Evolutionary conservation across 2,797 vertebrate genomes (phyloP), one percentile per base, ranked within the genome.

Genomic region (Muscicapa comitata): DNA sequence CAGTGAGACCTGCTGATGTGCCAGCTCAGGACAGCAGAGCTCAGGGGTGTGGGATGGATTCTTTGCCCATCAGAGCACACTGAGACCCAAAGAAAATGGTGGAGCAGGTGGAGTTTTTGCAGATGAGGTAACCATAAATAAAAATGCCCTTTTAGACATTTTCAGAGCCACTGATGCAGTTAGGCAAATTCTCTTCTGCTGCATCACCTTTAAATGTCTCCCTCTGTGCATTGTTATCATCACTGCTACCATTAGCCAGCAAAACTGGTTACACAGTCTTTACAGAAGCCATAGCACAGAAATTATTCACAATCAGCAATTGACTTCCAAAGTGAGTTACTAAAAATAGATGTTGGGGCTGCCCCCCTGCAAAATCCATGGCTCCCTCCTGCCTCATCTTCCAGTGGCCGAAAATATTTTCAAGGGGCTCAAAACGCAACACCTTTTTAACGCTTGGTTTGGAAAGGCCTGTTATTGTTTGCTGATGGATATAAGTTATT

Each of bases 1-100:
- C 58, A 47, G 42, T 20, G 26, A 20, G 37, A 24, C 23, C 31
- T 43, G 65, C 33, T 59, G 15, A 11, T 21, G 26, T 67, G 35
- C 14, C 43, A 47, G 51, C 37, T 31, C 0, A 0, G 37, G 48
- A 29, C 48, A 59, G 79, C 57, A 74, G n/a, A 54, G 8, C 24
- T 9, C 9, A 3, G 15, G 5, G 26, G 1, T 0, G 0, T 18
- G 14, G 42, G 13, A 7, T 17, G 58, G 38, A 14, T 31, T 7
- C 12, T 11, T 10, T 19, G 6, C 14, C 53, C 18, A 33, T 5
- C 31, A 50, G 26, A 20, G 23, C 1, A 2, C 6, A 29, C 26
- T 1, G 4, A 84, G 70, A 37, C 33, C 26, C 2, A 1, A 59
- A 53, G 33, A 63, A 67, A n/a, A 35, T 4, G 7, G 19, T 6